Conservation (phyloP, 1,140 invertebrate genomes). For the Caerostris extrusa region DNA sequence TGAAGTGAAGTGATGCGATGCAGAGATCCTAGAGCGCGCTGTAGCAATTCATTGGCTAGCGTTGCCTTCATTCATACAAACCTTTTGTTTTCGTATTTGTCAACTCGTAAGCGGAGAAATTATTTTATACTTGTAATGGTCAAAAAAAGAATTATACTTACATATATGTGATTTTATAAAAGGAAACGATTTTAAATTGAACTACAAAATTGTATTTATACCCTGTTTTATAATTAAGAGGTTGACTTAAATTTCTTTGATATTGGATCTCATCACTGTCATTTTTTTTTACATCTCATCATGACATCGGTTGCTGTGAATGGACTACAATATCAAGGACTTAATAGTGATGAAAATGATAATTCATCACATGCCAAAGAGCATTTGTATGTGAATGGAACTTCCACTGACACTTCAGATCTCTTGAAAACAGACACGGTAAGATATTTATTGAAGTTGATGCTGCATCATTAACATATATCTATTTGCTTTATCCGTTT, state of each 20-base stretch:
- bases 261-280: background rate
- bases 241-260: background rate
- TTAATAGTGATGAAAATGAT: constrained; percentile 69
- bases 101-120: constrained; percentile 33
- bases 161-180: constrained; percentile 43
- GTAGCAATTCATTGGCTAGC: no score
- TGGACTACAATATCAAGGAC: constrained; percentile 66
- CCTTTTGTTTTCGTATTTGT: constrained; percentile 73
- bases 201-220: background rate
- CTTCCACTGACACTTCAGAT: constrained; percentile 72
- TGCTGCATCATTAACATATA: background rate
- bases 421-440: constrained; percentile 64
- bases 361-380: constrained; percentile 72
- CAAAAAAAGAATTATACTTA: background rate
- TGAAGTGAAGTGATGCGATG: constrained; percentile 22
- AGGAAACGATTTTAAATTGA: background rate
- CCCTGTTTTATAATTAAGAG: background rate
- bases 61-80: constrained; percentile 45
- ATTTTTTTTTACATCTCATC: constrained; percentile 19
- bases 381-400: constrained; percentile 73
- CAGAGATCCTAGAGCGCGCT: constrained; percentile 59
- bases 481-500: no score
- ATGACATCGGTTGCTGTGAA: constrained; percentile 74
- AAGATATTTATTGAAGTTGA: constrained; percentile 2
- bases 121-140: constrained; percentile 11